A percentile compares a stretch with the other conserved stretches of the same genome.
These are phyloP conservation scores for Glomeris maerens DNA, from an alignment of 1,140 invertebrate genomes.

Conservation along the genomic window DNA sequence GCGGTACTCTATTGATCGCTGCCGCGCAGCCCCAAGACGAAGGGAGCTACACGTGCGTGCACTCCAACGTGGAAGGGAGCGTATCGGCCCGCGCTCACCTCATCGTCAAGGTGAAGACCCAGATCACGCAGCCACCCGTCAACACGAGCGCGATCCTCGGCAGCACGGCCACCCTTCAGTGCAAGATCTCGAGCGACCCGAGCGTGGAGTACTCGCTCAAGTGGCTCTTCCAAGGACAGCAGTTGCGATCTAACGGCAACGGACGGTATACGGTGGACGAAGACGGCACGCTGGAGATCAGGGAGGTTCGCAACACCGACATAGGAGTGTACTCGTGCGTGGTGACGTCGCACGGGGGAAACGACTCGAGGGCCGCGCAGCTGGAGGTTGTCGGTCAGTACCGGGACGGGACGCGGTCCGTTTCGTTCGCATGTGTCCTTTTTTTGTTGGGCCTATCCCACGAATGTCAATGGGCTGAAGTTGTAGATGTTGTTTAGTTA, in stretches of 20 bases:
- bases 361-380: constrained; percentile 69
- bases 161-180: constrained; percentile 76
- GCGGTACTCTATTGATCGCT: constrained; percentile 73
- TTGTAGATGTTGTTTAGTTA: no score
- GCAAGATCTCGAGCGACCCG: constrained; percentile 83
- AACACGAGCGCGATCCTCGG: constrained; percentile 77
- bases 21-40: constrained; percentile 62
- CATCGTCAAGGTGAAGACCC: constrained; percentile 70
- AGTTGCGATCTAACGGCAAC: constrained; percentile 36
- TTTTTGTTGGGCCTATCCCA: no score
- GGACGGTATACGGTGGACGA: constrained; percentile 24
- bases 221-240: constrained; percentile 78
- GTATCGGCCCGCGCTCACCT: constrained; percentile 66
- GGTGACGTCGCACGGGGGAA: constrained; percentile 69
- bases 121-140: constrained; percentile 79
- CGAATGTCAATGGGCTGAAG: no score
- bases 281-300: constrained; percentile 35
- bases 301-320: constrained; percentile 34
- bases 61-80: constrained; percentile 73
- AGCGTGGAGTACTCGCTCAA: constrained; percentile 74
- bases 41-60: constrained; percentile 75
- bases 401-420: no score
- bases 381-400: constrained; percentile 55
- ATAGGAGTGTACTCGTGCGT: constrained; percentile 35
- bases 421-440: not conserved